phyloP scores from a whole-genome alignment of 2,113 vertebrate species.

The Saccopteryx leptura region DNA sequence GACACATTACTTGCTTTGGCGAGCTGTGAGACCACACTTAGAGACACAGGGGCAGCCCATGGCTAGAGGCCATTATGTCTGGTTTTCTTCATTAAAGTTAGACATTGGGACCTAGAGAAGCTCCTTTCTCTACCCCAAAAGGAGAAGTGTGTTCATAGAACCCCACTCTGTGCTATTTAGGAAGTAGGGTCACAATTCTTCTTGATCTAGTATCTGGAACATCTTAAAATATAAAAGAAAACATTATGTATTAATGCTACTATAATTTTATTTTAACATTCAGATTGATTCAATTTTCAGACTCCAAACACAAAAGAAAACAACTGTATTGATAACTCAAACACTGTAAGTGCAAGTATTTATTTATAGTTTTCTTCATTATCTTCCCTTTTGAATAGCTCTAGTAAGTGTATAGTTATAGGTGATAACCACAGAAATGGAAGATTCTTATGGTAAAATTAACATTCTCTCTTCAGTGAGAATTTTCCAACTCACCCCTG shows the following conservation, averaged over 20 bases:
- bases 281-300: not conserved
- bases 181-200: not conserved
- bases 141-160: not conserved
- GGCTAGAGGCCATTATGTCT: not conserved
- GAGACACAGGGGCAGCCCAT: not conserved
- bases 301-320: conserved; percentile 19
- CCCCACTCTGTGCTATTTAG: not conserved
- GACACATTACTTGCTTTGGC: conserved; percentile 40
- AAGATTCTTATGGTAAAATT: conserved; percentile 47
- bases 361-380: conserved; percentile 32
- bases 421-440: conserved; percentile 39
- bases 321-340: not conserved
- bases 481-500: not conserved
- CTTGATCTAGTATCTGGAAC: not conserved
- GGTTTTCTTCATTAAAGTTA: conserved; percentile 23
- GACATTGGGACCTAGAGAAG: not conserved
- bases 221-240: conserved; percentile 47
- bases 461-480: conserved; percentile 32
- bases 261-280: conserved; percentile 30
- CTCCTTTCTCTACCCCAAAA: conserved; percentile 1
- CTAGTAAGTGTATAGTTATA: not conserved
- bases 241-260: not conserved
- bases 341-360: conserved; percentile 35
- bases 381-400: conserved; percentile 8
- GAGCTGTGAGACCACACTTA: conserved; percentile 40